These are phyloP conservation scores for Numida meleagris DNA, from an alignment of 2,113 vertebrate genomes.

Conservation along the genomic window DNA sequence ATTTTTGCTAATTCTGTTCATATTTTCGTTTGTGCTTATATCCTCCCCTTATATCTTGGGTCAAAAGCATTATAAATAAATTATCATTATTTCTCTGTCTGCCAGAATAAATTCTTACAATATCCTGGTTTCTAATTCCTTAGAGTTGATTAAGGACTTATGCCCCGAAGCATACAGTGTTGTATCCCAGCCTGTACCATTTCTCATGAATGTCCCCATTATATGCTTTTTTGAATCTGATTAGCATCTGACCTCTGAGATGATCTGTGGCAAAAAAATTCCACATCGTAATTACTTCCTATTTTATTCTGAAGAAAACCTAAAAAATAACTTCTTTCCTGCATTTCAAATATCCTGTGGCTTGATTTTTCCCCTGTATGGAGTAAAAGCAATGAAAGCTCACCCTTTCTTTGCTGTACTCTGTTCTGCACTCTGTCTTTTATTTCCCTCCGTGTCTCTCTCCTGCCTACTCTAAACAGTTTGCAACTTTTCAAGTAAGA, in stretches of 20 bases:
- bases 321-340: neutral
- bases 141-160: neutral
- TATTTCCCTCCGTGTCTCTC: neutral
- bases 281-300: constrained; percentile 15
- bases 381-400: neutral
- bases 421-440: neutral
- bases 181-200: neutral
- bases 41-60: neutral
- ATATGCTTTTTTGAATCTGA: neutral
- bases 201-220: constrained; percentile 43
- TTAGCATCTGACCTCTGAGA: constrained; percentile 2
- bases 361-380: neutral
- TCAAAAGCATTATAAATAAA: neutral
- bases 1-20: neutral
- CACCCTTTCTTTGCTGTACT: neutral
- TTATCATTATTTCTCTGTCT: neutral
- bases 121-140: neutral
- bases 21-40: neutral
- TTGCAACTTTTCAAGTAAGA: neutral
- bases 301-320: constrained; percentile 20
- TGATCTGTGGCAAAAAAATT: neutral
- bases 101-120: neutral
- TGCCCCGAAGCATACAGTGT: neutral
- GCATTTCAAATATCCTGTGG: neutral
- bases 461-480: constrained; percentile 21